Evolutionary conservation across 2,113 vertebrate genomes (phyloP), one percentile per base, ranked within the genome.

Genomic region (Lota lota): DNA sequence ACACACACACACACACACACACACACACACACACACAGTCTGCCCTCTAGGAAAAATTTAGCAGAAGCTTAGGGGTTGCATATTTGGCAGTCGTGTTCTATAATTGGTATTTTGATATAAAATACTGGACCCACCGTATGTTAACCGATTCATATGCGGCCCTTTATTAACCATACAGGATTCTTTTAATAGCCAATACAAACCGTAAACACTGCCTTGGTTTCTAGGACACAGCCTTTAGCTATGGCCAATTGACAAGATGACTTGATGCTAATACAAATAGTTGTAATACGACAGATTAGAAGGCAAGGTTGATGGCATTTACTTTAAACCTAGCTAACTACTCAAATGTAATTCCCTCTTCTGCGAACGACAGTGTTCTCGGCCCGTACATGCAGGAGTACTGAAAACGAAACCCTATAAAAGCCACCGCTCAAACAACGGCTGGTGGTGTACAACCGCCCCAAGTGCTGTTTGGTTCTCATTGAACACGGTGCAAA

Each of bases 41-140:
- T 47, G 47, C 56, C n/a, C 20, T 80, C 76, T 57, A 75, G 70
- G 66, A 86, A 84, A 77, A 83, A 68, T 84, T 56, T 72, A 75
- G 79, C 75, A 83, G 76, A 68, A 78, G 78, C 75, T 80, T 71
- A 82, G 79, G 73, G 28, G 68, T 60, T 83, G 81, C 85, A 88
- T 86, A 83, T 81, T 88, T 87, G 81, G 87, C 77, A 82, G 59
- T 33, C 69, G n/a, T 76, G 63, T 70, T 85, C 85, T 86, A 86
- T 85, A 85, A 84, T 82, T 87, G 83, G 86, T 88, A 86, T 84
- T 81, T 83, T 83, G 64, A 84, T 77, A 87, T 75, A 84, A 86
- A 86, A 78, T 19, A 28, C 40, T 54, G 24, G 64, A 78, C 84
- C 79, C 75, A 80, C 78, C 51, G 47, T 76, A 80, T 73, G 77